Conservation (phyloP, 2,888 invertebrate genomes). For the Drosophila vallismaia region DNA sequence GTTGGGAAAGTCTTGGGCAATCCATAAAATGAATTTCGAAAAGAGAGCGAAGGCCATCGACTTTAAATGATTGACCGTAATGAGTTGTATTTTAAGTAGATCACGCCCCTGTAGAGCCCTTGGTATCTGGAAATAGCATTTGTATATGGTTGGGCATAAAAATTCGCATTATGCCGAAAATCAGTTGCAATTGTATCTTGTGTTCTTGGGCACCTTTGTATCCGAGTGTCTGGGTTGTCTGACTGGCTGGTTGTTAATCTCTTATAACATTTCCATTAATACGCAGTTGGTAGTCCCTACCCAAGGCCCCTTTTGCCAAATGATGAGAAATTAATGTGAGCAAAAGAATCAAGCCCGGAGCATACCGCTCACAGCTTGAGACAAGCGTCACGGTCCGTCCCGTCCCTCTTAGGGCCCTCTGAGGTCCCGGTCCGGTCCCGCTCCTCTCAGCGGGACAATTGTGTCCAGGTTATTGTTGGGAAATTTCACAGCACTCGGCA, state of each 20-base stretch:
- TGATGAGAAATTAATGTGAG: conserved; percentile 80
- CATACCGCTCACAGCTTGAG: conserved; percentile 61
- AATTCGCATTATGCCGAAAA: conserved; percentile 66
- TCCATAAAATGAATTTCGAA: conserved; percentile 17
- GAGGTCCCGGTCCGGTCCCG: not conserved
- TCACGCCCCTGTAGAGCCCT: conserved; percentile 56
- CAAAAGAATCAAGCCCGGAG: conserved; percentile 47
- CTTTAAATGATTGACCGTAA: conserved; percentile 57
- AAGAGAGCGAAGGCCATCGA: conserved; percentile 16
- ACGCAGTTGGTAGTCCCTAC: conserved; percentile 68
- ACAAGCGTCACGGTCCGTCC: conserved; percentile 61
- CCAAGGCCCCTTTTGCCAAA: conserved; percentile 44
- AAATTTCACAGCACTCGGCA: conserved; percentile 77
- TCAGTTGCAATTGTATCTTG: conserved; percentile 71
- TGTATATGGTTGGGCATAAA: conserved; percentile 64
- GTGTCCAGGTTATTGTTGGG: conserved; percentile 69
- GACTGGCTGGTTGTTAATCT: conserved; percentile 58
- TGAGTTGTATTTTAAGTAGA: conserved; percentile 62
- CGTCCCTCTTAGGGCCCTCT: not conserved
- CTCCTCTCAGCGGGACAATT: conserved; percentile 71
- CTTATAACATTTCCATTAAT: conserved; percentile 77
- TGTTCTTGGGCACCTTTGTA: conserved; percentile 30
- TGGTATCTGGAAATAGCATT: conserved; percentile 54
- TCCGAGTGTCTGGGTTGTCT: conserved; percentile 26
- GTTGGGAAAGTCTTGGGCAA: conserved; percentile 40